phyloP scores from a whole-genome alignment of 2,888 invertebrate genomes.

The Mesochorus sp. region DNA sequence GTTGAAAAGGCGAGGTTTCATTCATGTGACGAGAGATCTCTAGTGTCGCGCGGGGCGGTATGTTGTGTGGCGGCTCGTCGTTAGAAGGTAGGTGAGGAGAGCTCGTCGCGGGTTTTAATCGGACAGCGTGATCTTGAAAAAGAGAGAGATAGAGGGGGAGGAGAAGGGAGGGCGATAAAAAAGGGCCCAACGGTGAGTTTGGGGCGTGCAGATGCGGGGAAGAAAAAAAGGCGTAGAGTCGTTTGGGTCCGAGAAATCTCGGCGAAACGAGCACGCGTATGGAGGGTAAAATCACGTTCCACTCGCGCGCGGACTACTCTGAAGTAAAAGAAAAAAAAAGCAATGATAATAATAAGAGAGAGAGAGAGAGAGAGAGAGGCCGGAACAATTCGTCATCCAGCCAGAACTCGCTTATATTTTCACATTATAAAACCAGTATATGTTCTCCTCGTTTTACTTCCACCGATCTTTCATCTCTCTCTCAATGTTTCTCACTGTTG shows the following conservation, averaged over 20 bases:
- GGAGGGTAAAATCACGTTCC: slow-evolving; percentile 56
- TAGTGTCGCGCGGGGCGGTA: not conserved
- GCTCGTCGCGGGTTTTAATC: slow-evolving; percentile 71
- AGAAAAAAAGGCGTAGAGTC: slow-evolving; percentile 46
- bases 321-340: not conserved
- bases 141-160: slow-evolving; percentile 60
- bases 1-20: slow-evolving; percentile 67
- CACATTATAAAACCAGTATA: slow-evolving; percentile 35
- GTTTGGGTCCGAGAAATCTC: slow-evolving; percentile 27
- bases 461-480: not conserved
- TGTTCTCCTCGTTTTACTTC: slow-evolving; percentile 19
- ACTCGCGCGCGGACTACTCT: not conserved
- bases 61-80: slow-evolving; percentile 49
- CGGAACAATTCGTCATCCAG: slow-evolving; percentile 73
- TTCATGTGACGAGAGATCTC: slow-evolving; percentile 49
- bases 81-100: slow-evolving; percentile 56
- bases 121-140: slow-evolving; percentile 72
- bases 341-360: not conserved
- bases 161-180: slow-evolving; percentile 55
- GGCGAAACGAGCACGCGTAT: slow-evolving; percentile 40
- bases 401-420: slow-evolving; percentile 52
- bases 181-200: slow-evolving; percentile 35
- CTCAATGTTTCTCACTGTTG: not conserved
- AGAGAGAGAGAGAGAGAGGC: slow-evolving; percentile 52
- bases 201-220: slow-evolving; percentile 44